A percentile compares a stretch with the other conserved stretches of the same genome.
Conservation (phyloP, 2,797 vertebrate species). For the Cyclura pinguis region DNA sequence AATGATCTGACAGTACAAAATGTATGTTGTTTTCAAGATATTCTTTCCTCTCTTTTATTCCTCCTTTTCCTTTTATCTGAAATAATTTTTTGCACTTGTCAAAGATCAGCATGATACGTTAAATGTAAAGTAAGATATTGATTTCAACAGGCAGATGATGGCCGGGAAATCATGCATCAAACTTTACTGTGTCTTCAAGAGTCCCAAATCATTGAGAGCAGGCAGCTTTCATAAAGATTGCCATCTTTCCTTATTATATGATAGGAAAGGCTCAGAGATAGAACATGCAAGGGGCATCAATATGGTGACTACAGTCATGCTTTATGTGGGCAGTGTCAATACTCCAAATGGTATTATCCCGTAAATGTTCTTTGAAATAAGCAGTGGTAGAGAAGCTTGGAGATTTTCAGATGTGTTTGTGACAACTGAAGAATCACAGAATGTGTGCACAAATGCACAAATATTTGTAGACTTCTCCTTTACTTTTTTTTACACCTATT, state of each 20-base stretch:
- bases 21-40: slow-evolving; percentile 81
- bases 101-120: slow-evolving; percentile 21
- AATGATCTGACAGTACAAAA: slow-evolving; percentile 89
- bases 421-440: too few species aligned
- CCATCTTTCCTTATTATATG: neutral
- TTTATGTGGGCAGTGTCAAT: neutral
- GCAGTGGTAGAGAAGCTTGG: neutral
- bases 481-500: neutral
- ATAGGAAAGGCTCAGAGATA: neutral
- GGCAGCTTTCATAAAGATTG: neutral
- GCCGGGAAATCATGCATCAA: neutral
- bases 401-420: neutral
- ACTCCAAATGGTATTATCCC: neutral
- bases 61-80: slow-evolving; percentile 20
- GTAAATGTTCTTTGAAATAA: neutral
- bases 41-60: neutral
- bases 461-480: neutral
- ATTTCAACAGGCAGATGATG: slow-evolving; percentile 3
- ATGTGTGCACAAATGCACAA: too few species aligned
- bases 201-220: slow-evolving; percentile 10
- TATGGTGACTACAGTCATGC: neutral
- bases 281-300: neutral
- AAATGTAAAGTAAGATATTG: slow-evolving; percentile 10
- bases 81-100: slow-evolving; percentile 27
- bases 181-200: neutral